Base-by-base conservation (phyloP, 2,888 invertebrate species). In the Pheosia tremula region DNA sequence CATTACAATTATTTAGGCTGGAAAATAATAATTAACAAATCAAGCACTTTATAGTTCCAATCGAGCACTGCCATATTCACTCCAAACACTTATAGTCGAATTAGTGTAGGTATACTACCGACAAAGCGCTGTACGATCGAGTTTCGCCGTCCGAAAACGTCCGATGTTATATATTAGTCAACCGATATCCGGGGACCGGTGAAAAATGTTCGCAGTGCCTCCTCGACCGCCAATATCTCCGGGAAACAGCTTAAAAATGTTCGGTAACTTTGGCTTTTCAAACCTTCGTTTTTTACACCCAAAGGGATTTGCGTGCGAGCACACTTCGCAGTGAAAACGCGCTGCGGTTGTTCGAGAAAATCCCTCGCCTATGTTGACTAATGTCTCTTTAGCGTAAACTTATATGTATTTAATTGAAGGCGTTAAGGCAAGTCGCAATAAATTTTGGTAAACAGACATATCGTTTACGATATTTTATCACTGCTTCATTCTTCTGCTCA, bases 151-250 rank as follows among this genome's bases (percentile, higher is more conserved):
- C 71, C 70, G 57, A 74, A 52, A 80, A 78, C 77, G 78, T 81
- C 79, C 80, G 65, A 80, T 80, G 81, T 83, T 82, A 85, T 85
- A 83, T 80, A 84, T 84, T 83, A 83, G 84, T 41, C 56, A 80
- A 78, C 80, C 79, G 77, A 83, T 83, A 82, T 82, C 82, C 78
- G 68, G 78, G 80, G 79, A 81, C 76, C 74, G 54, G 82, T 87
- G 82, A 87, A 86, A 88, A 87, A 87, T 85, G 79, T 75, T 80
- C 72, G 69, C 67, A 69, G 75, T 77, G 72, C 70, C 78, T 77
- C 82, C 78, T 70, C 78, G 80, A 84, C 87, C 89, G 84, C 86
- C 84, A 87, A 88, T 89, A 87, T 86, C 84, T 88, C 83, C 74
- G 71, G 75, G 68, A 82, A 82, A 83, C 80, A 83, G 85, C 85